Conservation (phyloP, 2,113 vertebrate genomes). For the Falcunculus frontatus region DNA sequence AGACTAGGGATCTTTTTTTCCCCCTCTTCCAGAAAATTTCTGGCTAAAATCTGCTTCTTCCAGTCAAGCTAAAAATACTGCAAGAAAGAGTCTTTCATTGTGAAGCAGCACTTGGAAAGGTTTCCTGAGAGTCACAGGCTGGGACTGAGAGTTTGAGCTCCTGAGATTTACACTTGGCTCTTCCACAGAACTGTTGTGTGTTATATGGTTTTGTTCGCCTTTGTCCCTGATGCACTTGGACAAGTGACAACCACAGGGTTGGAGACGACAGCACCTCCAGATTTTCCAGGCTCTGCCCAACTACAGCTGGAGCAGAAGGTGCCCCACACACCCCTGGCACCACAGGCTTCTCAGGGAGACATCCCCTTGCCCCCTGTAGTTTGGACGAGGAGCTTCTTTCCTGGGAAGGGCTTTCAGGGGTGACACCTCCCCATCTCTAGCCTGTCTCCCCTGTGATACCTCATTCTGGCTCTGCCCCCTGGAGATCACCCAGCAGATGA, state of each 20-base stretch:
- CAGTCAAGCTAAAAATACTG: not conserved
- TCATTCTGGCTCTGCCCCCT: not conserved
- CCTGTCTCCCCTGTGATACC: not conserved
- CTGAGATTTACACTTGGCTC: not conserved
- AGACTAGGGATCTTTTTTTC: not conserved
- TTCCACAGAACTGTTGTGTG: not conserved
- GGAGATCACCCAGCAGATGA: not conserved
- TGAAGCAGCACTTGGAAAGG: not conserved
- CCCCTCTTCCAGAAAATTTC: not conserved
- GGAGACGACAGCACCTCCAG: not conserved
- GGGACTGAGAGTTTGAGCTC: not conserved
- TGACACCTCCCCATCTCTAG: not conserved
- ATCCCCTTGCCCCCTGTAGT: too few relatives aligned
- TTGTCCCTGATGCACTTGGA: not conserved
- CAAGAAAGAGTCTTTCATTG: not conserved
- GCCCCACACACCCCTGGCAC: not conserved
- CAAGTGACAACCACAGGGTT: rapidly evolving
- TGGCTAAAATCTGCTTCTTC: not conserved
- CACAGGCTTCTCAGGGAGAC: not conserved
- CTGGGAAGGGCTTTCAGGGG: not conserved
- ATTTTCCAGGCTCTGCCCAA: rapidly evolving
- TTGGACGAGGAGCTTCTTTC: not conserved
- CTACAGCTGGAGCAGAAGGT: not conserved
- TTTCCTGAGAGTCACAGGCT: not conserved
- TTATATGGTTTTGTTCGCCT: not conserved